Percentiles rank a stretch among this genome's conserved stretches.
These are phyloP conservation scores for Microplitis manilae DNA, from an alignment of 2,888 invertebrate species.

Conservation along the genomic window DNA sequence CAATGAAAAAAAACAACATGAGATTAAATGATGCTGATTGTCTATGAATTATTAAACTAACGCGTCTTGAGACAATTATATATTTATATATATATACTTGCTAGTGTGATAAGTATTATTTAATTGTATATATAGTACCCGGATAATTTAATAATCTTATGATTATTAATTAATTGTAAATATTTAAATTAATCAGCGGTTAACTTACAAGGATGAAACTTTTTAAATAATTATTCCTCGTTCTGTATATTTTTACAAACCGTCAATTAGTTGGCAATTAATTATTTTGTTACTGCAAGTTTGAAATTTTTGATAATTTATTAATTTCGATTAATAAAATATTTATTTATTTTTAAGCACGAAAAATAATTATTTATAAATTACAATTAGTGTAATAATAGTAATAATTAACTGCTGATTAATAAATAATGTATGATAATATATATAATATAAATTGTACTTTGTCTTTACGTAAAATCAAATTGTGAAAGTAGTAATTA, in stretches of 20 bases:
- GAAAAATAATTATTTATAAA: no score
- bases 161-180: slow-evolving; percentile 11
- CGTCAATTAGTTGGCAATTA: no score
- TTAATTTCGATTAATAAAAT: no score
- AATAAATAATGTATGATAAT: slow-evolving; percentile 21
- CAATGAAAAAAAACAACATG: slow-evolving; percentile 17
- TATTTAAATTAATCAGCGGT: no score
- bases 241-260: no score
- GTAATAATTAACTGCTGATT: slow-evolving; percentile 44
- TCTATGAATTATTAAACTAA: background rate
- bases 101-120: slow-evolving; percentile 35
- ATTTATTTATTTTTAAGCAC: no score
- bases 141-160: slow-evolving; percentile 1
- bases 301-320: no score
- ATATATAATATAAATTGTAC: slow-evolving; percentile 7
- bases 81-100: slow-evolving; percentile 6
- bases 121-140: slow-evolving; percentile 33
- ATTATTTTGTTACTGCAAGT: no score
- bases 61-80: background rate
- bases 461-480: slow-evolving; percentile 22
- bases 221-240: no score
- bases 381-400: slow-evolving; percentile 37
- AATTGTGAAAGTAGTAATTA: slow-evolving; percentile 26
- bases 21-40: slow-evolving; percentile 24
- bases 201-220: no score